phyloP scores from a whole-genome alignment of 2,797 vertebrate genomes.

The Gymnothorax reevesii region DNA sequence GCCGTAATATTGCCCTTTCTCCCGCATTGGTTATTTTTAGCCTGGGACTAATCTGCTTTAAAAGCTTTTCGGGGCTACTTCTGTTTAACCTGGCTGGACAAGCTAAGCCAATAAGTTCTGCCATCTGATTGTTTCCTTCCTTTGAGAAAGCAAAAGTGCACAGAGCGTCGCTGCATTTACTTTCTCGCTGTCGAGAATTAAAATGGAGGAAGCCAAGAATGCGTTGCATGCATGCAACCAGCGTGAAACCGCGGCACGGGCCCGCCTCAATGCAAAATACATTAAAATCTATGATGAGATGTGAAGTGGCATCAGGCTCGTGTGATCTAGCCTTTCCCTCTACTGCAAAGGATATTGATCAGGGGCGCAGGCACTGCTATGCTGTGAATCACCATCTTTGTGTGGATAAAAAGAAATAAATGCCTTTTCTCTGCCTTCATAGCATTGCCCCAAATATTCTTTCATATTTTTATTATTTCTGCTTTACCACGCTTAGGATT shows the following conservation, averaged over 20 bases:
- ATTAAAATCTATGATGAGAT: slow-evolving; percentile 42
- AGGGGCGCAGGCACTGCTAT: slow-evolving; percentile 31
- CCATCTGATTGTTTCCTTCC: slow-evolving; percentile 68
- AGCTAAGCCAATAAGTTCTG: slow-evolving; percentile 90
- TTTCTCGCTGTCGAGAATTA: slow-evolving; percentile 6
- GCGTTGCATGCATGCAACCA: neutral
- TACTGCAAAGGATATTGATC: slow-evolving; percentile 60
- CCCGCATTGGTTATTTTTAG: slow-evolving; percentile 90
- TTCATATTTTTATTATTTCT: neutral
- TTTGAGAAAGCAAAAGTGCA: slow-evolving; percentile 64
- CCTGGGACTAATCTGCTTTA: slow-evolving; percentile 87
- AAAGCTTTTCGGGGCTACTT: slow-evolving; percentile 88
- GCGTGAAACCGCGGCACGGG: neutral
- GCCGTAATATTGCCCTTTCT: slow-evolving; percentile 75
- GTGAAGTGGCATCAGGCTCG: slow-evolving; percentile 56
- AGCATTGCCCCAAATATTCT: neutral
- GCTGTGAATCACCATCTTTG: neutral
- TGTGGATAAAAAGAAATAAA: neutral
- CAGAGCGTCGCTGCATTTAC: neutral
- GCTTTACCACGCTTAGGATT: neutral
- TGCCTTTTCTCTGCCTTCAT: neutral
- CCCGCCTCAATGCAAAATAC: slow-evolving; percentile 21
- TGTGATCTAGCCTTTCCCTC: slow-evolving; percentile 50
- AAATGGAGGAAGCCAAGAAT: neutral
- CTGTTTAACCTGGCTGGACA: slow-evolving; percentile 92